Evolutionary conservation across 2,113 vertebrate genomes (phyloP).

Genomic region (Trematomus loennbergii): DNA sequence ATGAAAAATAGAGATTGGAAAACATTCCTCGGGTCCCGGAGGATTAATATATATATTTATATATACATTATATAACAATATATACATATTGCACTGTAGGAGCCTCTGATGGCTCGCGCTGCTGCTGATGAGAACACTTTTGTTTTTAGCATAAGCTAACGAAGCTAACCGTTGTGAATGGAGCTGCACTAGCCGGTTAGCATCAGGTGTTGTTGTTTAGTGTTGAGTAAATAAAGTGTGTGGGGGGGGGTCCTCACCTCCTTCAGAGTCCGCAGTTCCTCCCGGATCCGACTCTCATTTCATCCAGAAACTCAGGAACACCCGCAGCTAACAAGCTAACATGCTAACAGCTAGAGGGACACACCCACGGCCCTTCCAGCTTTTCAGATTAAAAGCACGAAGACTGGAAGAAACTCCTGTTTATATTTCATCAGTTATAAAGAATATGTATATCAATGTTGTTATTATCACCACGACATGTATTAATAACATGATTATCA

Average conservation of each 20-base stretch:
- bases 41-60: too few relatives aligned
- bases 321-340: slow-evolving; percentile 7
- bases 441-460: too few relatives aligned
- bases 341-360: slow-evolving; percentile 1
- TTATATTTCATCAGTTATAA: too few relatives aligned
- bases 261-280: slow-evolving; percentile 52
- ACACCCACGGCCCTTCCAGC: slow-evolving; percentile 4
- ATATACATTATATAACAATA: too few relatives aligned
- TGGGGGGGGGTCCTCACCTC: slow-evolving; percentile 40
- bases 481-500: too few relatives aligned
- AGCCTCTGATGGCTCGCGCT: too few relatives aligned
- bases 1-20: too few relatives aligned
- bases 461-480: too few relatives aligned
- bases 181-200: neutral
- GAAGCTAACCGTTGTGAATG: neutral
- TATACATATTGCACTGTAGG: too few relatives aligned
- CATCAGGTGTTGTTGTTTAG: neutral
- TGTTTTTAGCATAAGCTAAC: slow-evolving; percentile 30
- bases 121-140: too few relatives aligned
- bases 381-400: slow-evolving; percentile 44
- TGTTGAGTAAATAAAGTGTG: slow-evolving; percentile 1
- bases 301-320: neutral
- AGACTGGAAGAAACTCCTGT: too few relatives aligned
- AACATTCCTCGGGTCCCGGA: too few relatives aligned
- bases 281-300: slow-evolving; percentile 50